Percentiles rank a stretch among this genome's conserved stretches.
These are phyloP conservation scores for Crenichthys baileyi DNA, from an alignment of 2,797 vertebrate species.

Conservation along the genomic window DNA sequence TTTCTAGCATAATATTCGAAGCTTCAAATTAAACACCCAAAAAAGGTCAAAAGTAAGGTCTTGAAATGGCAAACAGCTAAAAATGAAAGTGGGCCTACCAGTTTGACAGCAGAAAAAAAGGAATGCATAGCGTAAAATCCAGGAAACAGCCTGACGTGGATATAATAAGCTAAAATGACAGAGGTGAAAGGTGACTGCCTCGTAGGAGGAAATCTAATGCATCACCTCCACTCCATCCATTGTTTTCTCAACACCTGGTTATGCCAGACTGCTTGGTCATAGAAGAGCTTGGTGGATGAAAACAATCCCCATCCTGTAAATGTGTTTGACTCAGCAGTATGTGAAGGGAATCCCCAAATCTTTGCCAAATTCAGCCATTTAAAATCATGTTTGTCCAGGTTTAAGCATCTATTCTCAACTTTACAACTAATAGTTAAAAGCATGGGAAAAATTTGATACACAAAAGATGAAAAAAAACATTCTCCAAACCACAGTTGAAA, in stretches of 20 bases:
- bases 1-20: not conserved
- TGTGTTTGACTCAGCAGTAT: conserved; percentile 3
- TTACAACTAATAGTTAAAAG: not conserved
- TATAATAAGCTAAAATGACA: not conserved
- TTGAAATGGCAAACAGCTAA: not conserved
- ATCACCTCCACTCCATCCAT: conserved; percentile 9
- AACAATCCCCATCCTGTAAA: conserved; percentile 6
- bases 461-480: not conserved
- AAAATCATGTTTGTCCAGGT: not conserved
- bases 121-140: not conserved
- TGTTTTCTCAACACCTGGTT: conserved; percentile 15
- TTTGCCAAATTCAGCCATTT: not conserved
- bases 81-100: not conserved
- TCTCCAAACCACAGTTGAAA: not conserved
- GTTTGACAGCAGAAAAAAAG: not conserved
- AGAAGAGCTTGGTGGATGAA: not conserved
- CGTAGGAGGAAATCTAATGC: conserved; percentile 1
- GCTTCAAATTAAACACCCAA: not conserved
- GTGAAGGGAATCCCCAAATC: conserved; percentile 13
- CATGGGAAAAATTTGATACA: not conserved
- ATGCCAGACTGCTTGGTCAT: not conserved
- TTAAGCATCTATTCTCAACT: not conserved
- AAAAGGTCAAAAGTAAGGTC: not conserved
- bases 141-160: not conserved
- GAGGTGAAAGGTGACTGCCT: not conserved